These are phyloP conservation scores for Diabrotica balteata DNA, from an alignment of 2,888 invertebrate genomes.

Conservation along the genomic window DNA sequence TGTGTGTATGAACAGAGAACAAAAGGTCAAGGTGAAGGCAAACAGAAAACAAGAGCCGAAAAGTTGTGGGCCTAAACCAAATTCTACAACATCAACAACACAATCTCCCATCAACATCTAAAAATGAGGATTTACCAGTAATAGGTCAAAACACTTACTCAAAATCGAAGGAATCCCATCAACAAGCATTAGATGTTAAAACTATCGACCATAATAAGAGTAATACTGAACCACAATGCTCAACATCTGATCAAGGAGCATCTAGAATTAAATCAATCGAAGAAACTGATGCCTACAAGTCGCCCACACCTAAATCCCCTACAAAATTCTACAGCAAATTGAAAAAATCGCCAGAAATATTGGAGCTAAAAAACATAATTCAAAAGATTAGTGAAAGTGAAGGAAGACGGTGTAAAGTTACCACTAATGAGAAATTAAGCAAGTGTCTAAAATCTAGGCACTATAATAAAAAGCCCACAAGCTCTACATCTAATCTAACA, in stretches of 20 bases:
- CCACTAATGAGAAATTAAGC: constrained; percentile 2
- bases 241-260: not conserved
- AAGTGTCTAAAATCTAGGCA: not conserved
- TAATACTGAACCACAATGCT: not conserved
- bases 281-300: no score
- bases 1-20: not conserved
- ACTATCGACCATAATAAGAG: not conserved
- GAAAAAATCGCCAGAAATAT: constrained; percentile 4
- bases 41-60: constrained; percentile 2
- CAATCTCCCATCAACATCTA: not conserved
- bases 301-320: not conserved
- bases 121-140: constrained; percentile 5
- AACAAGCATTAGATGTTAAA: not conserved
- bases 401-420: constrained; percentile 12
- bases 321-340: not conserved
- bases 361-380: not conserved
- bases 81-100: constrained; percentile 1
- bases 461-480: not conserved
- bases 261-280: not conserved
- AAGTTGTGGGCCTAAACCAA: not conserved
- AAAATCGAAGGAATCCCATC: not conserved
- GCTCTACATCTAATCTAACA: no score
- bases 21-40: not conserved
- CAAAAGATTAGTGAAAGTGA: constrained; percentile 1
- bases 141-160: not conserved